Percentiles rank a stretch among this genome's conserved stretches.
These are phyloP conservation scores for Apogon hyalosoma DNA, from an alignment of 2,797 vertebrate genomes.

Conservation along the genomic window DNA sequence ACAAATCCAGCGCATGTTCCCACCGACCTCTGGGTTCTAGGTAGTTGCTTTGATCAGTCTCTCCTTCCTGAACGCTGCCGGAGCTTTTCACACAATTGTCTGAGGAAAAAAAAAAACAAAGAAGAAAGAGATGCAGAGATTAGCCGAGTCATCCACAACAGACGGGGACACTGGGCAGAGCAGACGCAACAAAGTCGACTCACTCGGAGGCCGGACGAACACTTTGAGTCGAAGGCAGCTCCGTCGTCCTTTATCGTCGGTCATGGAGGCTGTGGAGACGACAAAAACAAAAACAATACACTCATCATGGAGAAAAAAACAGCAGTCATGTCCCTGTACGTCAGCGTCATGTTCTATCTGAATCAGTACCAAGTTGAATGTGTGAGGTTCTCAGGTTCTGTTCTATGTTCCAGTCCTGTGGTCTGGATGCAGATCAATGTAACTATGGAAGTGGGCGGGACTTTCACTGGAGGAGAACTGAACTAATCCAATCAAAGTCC, in stretches of 20 bases:
- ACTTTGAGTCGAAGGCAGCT: constrained; percentile 97
- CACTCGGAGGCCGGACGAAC: constrained; percentile 96
- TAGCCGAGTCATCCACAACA: constrained; percentile 17
- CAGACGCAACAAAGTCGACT: constrained; percentile 77
- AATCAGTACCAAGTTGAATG: too few relatives aligned
- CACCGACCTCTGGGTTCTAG: constrained; percentile 99
- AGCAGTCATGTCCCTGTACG: too few relatives aligned
- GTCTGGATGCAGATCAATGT: too few relatives aligned
- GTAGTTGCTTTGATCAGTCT: constrained; percentile 95
- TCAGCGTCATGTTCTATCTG: too few relatives aligned
- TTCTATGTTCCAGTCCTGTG: too few relatives aligned
- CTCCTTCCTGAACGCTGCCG: constrained; percentile 94
- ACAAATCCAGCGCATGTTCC: constrained; percentile 69
- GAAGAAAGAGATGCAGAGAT: constrained; percentile 51
- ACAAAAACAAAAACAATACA: too few relatives aligned
- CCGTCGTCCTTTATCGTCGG: constrained; percentile 90
- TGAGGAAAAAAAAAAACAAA: constrained; percentile 71
- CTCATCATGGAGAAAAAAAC: too few relatives aligned
- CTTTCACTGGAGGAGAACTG: too few relatives aligned
- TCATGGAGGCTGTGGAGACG: constrained; percentile 89
- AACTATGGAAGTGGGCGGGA: too few relatives aligned
- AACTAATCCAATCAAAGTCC: too few relatives aligned
- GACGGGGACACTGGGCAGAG: constrained; percentile 11
- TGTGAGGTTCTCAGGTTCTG: too few relatives aligned
- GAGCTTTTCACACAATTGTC: constrained; percentile 97